Evolutionary conservation across 2,888 invertebrate species (phyloP).

Genomic region (Macrosoma leucophasiata): DNA sequence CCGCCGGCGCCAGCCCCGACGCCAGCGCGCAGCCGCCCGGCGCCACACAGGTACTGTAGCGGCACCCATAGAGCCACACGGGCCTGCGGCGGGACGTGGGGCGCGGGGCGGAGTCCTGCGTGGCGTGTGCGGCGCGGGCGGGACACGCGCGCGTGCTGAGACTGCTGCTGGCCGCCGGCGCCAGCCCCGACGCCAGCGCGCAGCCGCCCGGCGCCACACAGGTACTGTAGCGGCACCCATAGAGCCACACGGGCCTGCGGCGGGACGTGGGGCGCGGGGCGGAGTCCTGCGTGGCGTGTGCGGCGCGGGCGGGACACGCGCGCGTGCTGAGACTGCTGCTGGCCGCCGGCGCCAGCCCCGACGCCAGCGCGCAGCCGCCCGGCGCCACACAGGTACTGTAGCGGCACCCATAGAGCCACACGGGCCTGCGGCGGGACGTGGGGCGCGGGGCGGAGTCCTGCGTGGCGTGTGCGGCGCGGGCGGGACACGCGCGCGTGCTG

Average conservation of each 20-base stretch:
- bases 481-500: slow-evolving; percentile 73
- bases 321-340: slow-evolving; percentile 73
- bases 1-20: slow-evolving; percentile 89
- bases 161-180: slow-evolving; percentile 83
- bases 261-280: slow-evolving; percentile 83
- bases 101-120: slow-evolving; percentile 86
- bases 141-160: slow-evolving; percentile 70
- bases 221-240: too few relatives aligned
- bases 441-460: slow-evolving; percentile 88
- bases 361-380: slow-evolving; percentile 53
- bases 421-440: slow-evolving; percentile 83
- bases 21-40: slow-evolving; percentile 37
- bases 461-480: slow-evolving; percentile 87
- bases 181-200: slow-evolving; percentile 81
- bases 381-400: slow-evolving; percentile 12
- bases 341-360: slow-evolving; percentile 88
- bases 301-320: slow-evolving; percentile 83
- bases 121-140: slow-evolving; percentile 87
- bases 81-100: slow-evolving; percentile 84
- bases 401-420: too few relatives aligned
- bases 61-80: too few relatives aligned
- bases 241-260: too few relatives aligned
- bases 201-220: slow-evolving; percentile 28
- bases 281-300: slow-evolving; percentile 90
- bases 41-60: slow-evolving; percentile 13